Evolutionary conservation across 1,140 invertebrate genomes (phyloP), one percentile per base, ranked within the genome.

Genomic region (Lucilia cuprina): DNA sequence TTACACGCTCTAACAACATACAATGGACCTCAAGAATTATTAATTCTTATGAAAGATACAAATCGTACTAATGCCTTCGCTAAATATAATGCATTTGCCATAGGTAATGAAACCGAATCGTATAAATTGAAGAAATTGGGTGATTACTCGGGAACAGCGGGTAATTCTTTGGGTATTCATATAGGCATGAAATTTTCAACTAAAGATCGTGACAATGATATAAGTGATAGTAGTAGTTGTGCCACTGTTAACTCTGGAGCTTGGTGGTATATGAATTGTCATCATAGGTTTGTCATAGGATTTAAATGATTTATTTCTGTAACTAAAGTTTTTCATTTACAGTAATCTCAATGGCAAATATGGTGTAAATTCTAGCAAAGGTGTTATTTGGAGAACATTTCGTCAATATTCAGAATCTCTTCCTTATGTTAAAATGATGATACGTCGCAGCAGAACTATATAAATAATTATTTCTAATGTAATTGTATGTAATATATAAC

Each of bases 131-230:
- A 92, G 85, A 91, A 93, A 0, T 87, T 96, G 2, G 93, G 93
- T 5, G 91, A 92, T 49, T 95, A 94, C 87, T 92, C 91, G 30
- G 95, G 95, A 14, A 93, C 93, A 84, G 94, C 94, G 84, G 94
- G 92, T n/a, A 94, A 96, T 88, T 94, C 94, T 0, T 88, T 96
- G 60, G 91, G 91, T 17, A 94, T 94, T 77, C 95, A 96, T 87
- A 93, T 94, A 74, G 93, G 93, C 0, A 93, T 93, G 87, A 93
- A 93, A 87, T 96, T 96, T 90, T 95, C 93, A 75, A 95, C 95
- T 0, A 91, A 91, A 19, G 94, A 96, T 85, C 87, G 92, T 14
- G 95, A 96, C 87, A 94, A 96, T 87, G 95, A 96, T 87, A 93
- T 92, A 87, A 92, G 92, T 82, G 94, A 94, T 70, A 93, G 93